Conservation (phyloP, 2,888 invertebrate genomes). For the Andrena hattorfiana region DNA sequence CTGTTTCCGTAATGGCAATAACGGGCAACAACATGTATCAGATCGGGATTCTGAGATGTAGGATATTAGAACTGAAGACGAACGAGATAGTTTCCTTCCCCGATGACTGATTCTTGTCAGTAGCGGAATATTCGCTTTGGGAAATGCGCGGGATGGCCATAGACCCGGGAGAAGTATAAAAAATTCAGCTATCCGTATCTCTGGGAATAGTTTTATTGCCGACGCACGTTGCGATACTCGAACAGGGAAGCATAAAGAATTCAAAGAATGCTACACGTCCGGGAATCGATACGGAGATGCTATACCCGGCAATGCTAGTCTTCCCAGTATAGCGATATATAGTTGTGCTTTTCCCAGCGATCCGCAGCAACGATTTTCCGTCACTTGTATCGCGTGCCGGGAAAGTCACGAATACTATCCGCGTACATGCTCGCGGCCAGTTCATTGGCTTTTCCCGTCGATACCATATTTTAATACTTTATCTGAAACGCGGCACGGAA, state of each 20-base stretch:
- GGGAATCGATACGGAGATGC: constrained; percentile 42
- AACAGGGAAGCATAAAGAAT: neutral
- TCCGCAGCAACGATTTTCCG: constrained; percentile 68
- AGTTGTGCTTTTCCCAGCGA: constrained; percentile 62
- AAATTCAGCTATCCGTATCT: neutral
- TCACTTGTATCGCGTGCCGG: constrained; percentile 61
- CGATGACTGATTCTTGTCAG: too few relatives aligned
- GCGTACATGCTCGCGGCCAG: constrained; percentile 59
- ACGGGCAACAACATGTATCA: neutral
- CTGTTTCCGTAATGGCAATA: neutral
- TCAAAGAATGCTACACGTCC: neutral
- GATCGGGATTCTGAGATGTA: neutral
- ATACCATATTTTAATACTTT: constrained; percentile 57
- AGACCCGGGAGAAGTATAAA: neutral
- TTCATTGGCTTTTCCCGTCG: constrained; percentile 60
- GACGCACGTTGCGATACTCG: neutral
- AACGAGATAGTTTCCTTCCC: too few relatives aligned
- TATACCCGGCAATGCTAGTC: constrained; percentile 11
- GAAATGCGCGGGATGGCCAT: neutral
- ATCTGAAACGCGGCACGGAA: constrained; percentile 53
- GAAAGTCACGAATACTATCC: constrained; percentile 52
- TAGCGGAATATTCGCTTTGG: neutral
- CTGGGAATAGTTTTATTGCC: neutral
- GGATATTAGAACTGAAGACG: too few relatives aligned
- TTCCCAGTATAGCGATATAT: constrained; percentile 12